Conservation (phyloP, 1,140 invertebrate genomes). For the Acromyrmex heyeri region DNA sequence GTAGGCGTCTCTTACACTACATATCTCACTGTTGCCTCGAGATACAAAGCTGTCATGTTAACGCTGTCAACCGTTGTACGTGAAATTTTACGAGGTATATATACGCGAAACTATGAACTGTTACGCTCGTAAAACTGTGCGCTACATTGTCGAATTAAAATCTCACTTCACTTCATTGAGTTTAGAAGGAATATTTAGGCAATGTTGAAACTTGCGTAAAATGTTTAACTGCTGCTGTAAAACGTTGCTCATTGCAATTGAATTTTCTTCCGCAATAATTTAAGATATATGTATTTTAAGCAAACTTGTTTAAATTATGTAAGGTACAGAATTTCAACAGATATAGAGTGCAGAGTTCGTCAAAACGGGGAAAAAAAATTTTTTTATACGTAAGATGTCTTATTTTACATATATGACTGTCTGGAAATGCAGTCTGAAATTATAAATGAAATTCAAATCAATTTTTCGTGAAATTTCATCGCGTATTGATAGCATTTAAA, state of each 20-base stretch:
- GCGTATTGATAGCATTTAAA: neutral
- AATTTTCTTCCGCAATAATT: neutral
- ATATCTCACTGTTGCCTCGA: conserved; percentile 8
- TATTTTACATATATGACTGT: neutral
- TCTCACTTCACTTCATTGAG: neutral
- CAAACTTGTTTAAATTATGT: neutral
- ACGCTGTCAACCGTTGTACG: conserved; percentile 43
- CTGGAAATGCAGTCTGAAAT: neutral
- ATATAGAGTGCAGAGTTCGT: neutral
- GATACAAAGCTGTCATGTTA: conserved; percentile 60
- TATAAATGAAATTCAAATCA: conserved; percentile 15
- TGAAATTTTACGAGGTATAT: conserved; percentile 49
- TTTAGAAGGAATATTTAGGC: neutral
- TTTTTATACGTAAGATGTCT: neutral
- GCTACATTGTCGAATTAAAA: conserved; percentile 42
- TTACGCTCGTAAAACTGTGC: conserved; percentile 8
- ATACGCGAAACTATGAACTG: neutral
- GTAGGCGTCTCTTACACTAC: conserved; percentile 36
- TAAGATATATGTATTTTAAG: neutral
- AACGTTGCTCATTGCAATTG: neutral
- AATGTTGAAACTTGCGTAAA: neutral
- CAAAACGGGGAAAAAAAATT: neutral
- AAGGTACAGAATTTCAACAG: neutral
- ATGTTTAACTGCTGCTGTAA: neutral
- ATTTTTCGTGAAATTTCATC: conserved; percentile 17